Base-by-base conservation (phyloP, 2,888 invertebrate species). In the Saturnia japonica region DNA sequence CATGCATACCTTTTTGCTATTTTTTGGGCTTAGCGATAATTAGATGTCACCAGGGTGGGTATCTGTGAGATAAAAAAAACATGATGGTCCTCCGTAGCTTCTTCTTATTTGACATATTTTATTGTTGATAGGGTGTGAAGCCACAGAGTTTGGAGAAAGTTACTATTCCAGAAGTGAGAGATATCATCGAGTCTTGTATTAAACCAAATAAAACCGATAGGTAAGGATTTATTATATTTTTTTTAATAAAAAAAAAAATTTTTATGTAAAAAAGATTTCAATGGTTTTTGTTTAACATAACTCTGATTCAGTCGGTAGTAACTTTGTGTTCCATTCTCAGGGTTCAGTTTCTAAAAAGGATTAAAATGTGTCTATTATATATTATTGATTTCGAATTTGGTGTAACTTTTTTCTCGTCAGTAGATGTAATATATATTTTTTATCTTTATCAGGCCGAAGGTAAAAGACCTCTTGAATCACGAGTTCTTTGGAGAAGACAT, bases 401-500 rank as follows among this genome's bases (percentile, higher is more conserved):
- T 51, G n/a, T 1, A 9, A 54, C 9, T 54, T 22, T 54, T 22
- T 6, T 43, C 43, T 12, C 12, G 43, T 12, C 12, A 43, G 43
- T 12, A 43, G 3, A 43, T 8, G 43, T 12, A 9, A 9, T 43
- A 43, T 8, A 43, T 8, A 9, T 54, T 60, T 28, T 60, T 54
- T 54, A 54, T 54, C 8, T 14, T 3, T 28, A 28, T 28, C 86
- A 96, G 97, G 85, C 99, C 99, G 1, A 96, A 97, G 75, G 99
- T 99, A 70, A 99, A 98, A 86, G 99, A 99, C 78, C 95, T 99
- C 57, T 91, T 99, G 60, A 98, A 97, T 89, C 98, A 99, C 83
- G 99, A 99, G 87, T 99, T 99, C 94, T 99, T 99, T 88, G 97
- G 98, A 82, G 99, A 99, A 86, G 99, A 99, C 89, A 97, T 97